Base-by-base conservation (phyloP, 2,888 invertebrate genomes). In the Apamea anceps region DNA sequence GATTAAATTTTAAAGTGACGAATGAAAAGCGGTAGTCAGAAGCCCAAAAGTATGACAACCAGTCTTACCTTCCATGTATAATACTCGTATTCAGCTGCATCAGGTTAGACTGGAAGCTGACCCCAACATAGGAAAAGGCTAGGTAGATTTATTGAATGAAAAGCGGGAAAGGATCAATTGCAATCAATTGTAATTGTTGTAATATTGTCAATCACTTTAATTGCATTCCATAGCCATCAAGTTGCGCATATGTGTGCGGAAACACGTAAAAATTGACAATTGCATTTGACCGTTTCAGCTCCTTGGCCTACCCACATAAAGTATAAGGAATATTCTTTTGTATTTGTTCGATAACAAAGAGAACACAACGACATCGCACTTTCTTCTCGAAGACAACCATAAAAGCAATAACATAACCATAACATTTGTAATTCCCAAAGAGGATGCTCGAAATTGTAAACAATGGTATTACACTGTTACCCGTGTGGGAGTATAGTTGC, bases 321-420 rank as follows among this genome's bases (percentile, higher is more conserved):
- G 8, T 42, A 13, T 45, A 48, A 25, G 3, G 12, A 62, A 62
- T 68, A 57, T 57, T 21, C 57, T 48, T 82, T 65, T 81, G 42
- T 81, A 42, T 70, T 77, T 77, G 37, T 70, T 84, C 68, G 25
- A 70, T 65, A 81, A 57, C 78, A 84, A 80, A 67, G 81, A 51
- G 51, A 70, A 62, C 51, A 84, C 45, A 67, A 54, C 32, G 66
- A 79, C 60, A 66, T 37, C 37, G 70, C 51, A 71, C 70, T 77
- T 63, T 32, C 62, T 75, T 45, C 83, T 57, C 57, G 70, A 70
- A 72, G 54, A 79, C 72, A 80, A 48, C 67, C 62, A 37, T 72
- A 85, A 72, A 85, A 71, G 68, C 18, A 65, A 85, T 75, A 83
- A 72, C 60, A 85, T 72, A 85, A 85, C 86, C 67, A 25, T 76